Conservation (phyloP, 2,113 vertebrate species). For the Corydoras maculifer region DNA sequence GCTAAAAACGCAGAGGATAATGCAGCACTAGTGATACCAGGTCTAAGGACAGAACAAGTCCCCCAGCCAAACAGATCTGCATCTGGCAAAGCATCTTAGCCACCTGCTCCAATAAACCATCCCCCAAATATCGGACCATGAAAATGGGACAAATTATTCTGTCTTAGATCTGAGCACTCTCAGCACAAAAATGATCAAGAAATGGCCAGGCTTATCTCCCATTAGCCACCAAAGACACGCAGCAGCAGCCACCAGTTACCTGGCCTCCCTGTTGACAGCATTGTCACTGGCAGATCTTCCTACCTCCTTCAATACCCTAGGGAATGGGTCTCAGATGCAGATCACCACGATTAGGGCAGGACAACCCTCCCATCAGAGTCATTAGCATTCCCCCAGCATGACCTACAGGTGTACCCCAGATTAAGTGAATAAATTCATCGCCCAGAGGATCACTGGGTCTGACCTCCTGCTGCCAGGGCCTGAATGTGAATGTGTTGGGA, state of each 20-base stretch:
- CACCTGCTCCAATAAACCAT: constrained; percentile 59
- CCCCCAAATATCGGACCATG: constrained; percentile 47
- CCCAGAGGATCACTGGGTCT: constrained; percentile 51
- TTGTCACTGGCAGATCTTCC: constrained; percentile 40
- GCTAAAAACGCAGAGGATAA: too few relatives aligned
- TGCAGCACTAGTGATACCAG: constrained; percentile 24
- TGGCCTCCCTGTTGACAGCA: constrained; percentile 44
- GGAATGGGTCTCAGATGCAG: constrained; percentile 72
- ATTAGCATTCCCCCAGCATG: constrained; percentile 64
- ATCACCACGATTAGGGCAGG: constrained; percentile 67
- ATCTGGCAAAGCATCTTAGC: constrained; percentile 41
- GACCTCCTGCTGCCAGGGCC: constrained; percentile 47
- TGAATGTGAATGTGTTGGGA: constrained; percentile 42
- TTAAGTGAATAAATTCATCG: constrained; percentile 67
- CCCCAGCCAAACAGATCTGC: constrained; percentile 35
- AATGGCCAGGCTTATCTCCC: constrained; percentile 49
- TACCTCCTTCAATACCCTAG: constrained; percentile 42
- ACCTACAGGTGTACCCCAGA: constrained; percentile 75
- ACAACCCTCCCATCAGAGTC: constrained; percentile 52
- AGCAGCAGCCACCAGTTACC: constrained; percentile 46
- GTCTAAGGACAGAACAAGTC: constrained; percentile 28
- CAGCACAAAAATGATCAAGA: constrained; percentile 43
- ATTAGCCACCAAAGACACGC: constrained; percentile 50
- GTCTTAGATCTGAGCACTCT: constrained; percentile 49
- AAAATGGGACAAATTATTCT: constrained; percentile 66